Percentiles rank a stretch among this genome's conserved stretches.
Conservation (phyloP, 2,113 vertebrate genomes). For the Coturnix japonica region DNA sequence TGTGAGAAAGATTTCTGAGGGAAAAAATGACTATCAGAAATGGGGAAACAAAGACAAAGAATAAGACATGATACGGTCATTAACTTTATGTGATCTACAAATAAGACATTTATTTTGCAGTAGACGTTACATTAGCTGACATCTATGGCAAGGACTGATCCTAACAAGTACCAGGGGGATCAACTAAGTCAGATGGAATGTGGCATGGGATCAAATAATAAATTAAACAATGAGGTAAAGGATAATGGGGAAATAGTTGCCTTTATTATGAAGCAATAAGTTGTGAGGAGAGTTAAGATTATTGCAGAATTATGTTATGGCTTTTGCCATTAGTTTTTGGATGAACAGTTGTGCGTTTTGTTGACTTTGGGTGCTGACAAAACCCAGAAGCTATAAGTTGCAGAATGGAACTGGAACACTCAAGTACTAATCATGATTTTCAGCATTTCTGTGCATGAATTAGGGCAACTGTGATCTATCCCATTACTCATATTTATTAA, state of each 20-base stretch:
- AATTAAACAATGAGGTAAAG: neutral
- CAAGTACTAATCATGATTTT: neutral
- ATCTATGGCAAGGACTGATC: neutral
- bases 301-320: neutral
- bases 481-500: neutral
- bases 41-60: rapidly evolving
- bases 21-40: neutral
- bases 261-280: neutral
- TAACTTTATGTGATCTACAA: neutral
- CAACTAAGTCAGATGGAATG: neutral
- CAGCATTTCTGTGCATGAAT: neutral
- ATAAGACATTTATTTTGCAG: neutral
- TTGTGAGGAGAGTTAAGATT: neutral
- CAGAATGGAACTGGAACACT: neutral
- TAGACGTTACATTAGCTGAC: neutral
- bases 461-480: neutral
- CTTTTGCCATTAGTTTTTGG: neutral
- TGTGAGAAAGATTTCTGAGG: neutral
- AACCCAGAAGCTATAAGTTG: neutral
- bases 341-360: neutral
- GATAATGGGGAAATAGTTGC: neutral
- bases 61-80: neutral
- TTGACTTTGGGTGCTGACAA: neutral
- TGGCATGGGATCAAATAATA: neutral
- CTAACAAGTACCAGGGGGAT: neutral